Evolutionary conservation across 2,797 vertebrate species (phyloP).

Genomic region (Chanos chanos): DNA sequence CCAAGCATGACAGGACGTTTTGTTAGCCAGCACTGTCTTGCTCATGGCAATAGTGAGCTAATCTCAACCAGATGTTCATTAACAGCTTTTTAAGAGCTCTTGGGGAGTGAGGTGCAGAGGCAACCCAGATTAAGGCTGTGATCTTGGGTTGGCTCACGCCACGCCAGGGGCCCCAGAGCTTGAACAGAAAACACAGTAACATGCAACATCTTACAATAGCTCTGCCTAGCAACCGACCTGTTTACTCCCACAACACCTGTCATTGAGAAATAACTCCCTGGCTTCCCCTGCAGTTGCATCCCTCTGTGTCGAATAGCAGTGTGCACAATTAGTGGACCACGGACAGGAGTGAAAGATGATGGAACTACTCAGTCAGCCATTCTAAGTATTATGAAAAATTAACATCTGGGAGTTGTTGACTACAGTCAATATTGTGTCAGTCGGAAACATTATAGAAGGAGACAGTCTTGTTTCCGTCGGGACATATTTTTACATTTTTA

Average conservation of each 20-base stretch:
- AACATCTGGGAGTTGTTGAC: no score
- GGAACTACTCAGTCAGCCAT: no score
- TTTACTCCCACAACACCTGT: conserved; percentile 36
- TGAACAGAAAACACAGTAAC: conserved; percentile 24
- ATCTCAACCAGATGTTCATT: conserved; percentile 50
- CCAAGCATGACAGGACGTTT: conserved; percentile 11
- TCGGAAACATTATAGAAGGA: no score
- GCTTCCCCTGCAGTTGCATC: not conserved
- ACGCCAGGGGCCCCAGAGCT: conserved; percentile 21
- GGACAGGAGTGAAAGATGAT: no score
- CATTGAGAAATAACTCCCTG: conserved; percentile 1
- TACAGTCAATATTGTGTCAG: no score
- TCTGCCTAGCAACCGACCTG: conserved; percentile 39
- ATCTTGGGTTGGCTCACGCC: conserved; percentile 24
- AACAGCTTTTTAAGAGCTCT: conserved; percentile 48
- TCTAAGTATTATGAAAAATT: no score
- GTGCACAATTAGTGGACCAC: no score
- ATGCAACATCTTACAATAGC: conserved; percentile 37
- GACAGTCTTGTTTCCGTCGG: no score
- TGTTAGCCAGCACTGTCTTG: conserved; percentile 20
- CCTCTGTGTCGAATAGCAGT: no score
- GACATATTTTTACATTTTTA: no score
- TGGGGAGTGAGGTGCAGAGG: conserved; percentile 29
- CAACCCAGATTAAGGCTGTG: conserved; percentile 32
- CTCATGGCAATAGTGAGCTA: conserved; percentile 36